Evolutionary conservation across 2,888 invertebrate species (phyloP), one percentile per base, ranked within the genome.

Genomic region (Drosophila peninsularis): DNA sequence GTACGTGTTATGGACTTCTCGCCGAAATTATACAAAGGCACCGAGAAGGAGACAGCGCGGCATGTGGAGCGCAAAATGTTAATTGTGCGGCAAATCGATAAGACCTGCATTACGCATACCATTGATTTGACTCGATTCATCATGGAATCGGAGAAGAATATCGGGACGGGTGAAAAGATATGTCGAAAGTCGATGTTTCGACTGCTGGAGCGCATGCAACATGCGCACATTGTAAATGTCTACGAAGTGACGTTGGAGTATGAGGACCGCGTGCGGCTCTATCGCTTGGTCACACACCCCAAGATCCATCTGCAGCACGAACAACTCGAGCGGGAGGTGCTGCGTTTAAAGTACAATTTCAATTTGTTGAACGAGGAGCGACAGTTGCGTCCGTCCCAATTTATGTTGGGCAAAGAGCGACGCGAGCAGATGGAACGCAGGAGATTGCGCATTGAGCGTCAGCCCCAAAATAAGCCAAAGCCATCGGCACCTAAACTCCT

Each of bases 171-270:
- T 49, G 96, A 96, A 87, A 94, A 94, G 70, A 86, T 92, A 11
- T 93, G 93, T 39, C 87, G 85, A 1, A 95, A 95, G 87, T 95
- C 96, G 0, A 84, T 96, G 27, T 88, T 93, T 9, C 93, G 96
- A 17, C 89, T 96, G 17, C 88, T 96, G 21, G 92, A 92, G 27
- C 93, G 93, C 61, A 91, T 96, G 63, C 93, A 93, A 89, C 92
- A 50, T 80, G 36, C 47, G 0, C 67, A 77, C 0, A 75, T 90
- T 5, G 24, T 92, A 0, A 83, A 88, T 53, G 67, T 84, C 3
- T 92, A 86, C 64, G 91, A 92, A 65, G 62, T 92, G 34, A 70
- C 82, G 0, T 56, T 92, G 11, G 76, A 88, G 42, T 79, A 72
- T 27, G 78, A 86, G 3, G 80, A 90, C 5, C 66, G 80, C 14